A percentile compares a stretch with the other conserved stretches of the same genome.
Evolutionary conservation across 2,888 invertebrate genomes (phyloP).

Genomic region (Hyposoter dolosus): DNA sequence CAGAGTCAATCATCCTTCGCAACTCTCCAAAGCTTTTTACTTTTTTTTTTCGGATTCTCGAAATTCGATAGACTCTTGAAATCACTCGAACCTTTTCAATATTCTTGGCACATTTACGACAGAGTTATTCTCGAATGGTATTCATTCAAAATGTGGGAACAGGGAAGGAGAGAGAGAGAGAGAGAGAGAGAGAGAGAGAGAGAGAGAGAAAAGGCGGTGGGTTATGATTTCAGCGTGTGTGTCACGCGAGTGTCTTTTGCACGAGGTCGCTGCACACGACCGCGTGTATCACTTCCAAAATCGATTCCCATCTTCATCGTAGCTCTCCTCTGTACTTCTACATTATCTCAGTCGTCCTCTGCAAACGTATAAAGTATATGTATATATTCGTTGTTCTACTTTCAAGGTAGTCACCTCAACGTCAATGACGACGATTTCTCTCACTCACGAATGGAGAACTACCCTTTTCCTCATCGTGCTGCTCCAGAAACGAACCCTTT

Average conservation of each 20-base stretch:
- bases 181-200: too few relatives aligned
- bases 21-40: not conserved
- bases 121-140: not conserved
- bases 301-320: slow-evolving; percentile 11
- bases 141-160: not conserved
- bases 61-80: not conserved
- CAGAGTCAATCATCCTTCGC: not conserved
- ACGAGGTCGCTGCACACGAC: slow-evolving; percentile 9
- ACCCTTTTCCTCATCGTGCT: slow-evolving; percentile 19
- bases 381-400: slow-evolving; percentile 35
- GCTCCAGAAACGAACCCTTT: slow-evolving; percentile 19
- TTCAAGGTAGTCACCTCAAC: slow-evolving; percentile 30
- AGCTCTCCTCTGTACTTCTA: slow-evolving; percentile 8
- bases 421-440: slow-evolving; percentile 44
- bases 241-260: slow-evolving; percentile 16
- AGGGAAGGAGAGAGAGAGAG: not conserved
- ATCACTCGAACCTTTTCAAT: slow-evolving; percentile 23
- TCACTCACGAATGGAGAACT: slow-evolving; percentile 35
- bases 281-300: slow-evolving; percentile 12
- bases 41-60: not conserved
- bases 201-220: not conserved
- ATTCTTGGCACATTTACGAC: slow-evolving; percentile 3
- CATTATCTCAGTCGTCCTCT: slow-evolving; percentile 11
- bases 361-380: not conserved
- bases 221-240: not conserved